Evolutionary conservation across 2,113 vertebrate genomes (phyloP).

Genomic region (Poicephalus gulielmi): DNA sequence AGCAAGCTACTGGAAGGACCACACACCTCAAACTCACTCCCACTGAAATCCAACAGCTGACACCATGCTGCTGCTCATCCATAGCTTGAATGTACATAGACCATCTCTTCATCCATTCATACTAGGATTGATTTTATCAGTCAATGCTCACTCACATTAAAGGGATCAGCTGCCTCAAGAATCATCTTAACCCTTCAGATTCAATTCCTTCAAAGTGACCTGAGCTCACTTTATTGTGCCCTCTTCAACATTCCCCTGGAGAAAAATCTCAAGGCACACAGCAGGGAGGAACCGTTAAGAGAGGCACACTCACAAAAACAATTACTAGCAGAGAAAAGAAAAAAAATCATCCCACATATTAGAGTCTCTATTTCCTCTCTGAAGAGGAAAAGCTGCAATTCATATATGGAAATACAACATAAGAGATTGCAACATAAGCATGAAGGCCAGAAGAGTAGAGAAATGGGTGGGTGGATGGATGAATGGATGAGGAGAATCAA

Average conservation of each 20-base stretch:
- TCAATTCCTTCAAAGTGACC: neutral
- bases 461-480: neutral
- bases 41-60: neutral
- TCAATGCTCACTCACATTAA: neutral
- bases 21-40: neutral
- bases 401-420: neutral
- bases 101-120: neutral
- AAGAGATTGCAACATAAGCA: neutral
- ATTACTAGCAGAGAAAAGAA: neutral
- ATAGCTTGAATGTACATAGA: fast-evolving
- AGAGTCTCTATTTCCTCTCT: neutral
- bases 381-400: neutral
- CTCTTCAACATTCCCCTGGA: neutral
- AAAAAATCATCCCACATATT: neutral
- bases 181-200: neutral
- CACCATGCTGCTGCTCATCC: neutral
- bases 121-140: neutral
- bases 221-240: neutral
- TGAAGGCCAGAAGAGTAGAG: neutral
- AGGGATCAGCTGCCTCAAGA: neutral
- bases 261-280: neutral
- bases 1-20: neutral
- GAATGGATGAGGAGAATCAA: neutral
- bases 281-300: neutral
- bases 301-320: neutral